These are phyloP conservation scores for Leptarthrus brevirostris DNA, from an alignment of 2,888 invertebrate genomes.

Conservation along the genomic window DNA sequence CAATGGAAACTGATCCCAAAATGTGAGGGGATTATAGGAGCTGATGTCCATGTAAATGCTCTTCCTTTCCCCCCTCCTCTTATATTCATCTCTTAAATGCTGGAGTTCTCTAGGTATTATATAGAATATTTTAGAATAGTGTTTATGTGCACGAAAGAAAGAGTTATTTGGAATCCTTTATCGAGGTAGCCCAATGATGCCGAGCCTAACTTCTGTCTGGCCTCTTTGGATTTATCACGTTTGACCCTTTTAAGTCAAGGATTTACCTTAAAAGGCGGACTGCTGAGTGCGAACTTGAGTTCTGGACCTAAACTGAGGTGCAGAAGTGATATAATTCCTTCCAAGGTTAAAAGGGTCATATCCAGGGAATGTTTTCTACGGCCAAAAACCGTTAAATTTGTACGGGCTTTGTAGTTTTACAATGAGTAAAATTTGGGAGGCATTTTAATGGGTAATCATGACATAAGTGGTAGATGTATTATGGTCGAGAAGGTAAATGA, in stretches of 20 bases:
- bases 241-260: slow-evolving; percentile 44
- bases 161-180: slow-evolving; percentile 2
- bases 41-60: slow-evolving; percentile 40
- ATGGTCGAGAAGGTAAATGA: too few species aligned
- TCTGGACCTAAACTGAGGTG: slow-evolving; percentile 8
- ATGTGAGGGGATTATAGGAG: slow-evolving; percentile 20
- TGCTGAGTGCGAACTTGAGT: slow-evolving; percentile 38
- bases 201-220: slow-evolving; percentile 26
- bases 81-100: too few species aligned
- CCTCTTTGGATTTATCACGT: slow-evolving; percentile 39
- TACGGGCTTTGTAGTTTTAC: neutral
- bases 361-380: neutral
- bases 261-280: slow-evolving; percentile 13
- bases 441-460: neutral
- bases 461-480: neutral
- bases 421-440: slow-evolving; percentile 1
- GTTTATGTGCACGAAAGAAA: slow-evolving; percentile 16
- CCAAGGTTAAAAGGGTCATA: slow-evolving; percentile 35
- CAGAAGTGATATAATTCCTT: slow-evolving; percentile 14
- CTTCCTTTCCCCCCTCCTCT: neutral
- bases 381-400: slow-evolving; percentile 6
- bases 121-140: slow-evolving; percentile 31
- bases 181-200: slow-evolving; percentile 11
- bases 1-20: slow-evolving; percentile 40
- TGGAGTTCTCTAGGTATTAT: neutral